These are phyloP conservation scores for Cerastis rubricosa DNA, from an alignment of 2,888 invertebrate species.

Conservation along the genomic window DNA sequence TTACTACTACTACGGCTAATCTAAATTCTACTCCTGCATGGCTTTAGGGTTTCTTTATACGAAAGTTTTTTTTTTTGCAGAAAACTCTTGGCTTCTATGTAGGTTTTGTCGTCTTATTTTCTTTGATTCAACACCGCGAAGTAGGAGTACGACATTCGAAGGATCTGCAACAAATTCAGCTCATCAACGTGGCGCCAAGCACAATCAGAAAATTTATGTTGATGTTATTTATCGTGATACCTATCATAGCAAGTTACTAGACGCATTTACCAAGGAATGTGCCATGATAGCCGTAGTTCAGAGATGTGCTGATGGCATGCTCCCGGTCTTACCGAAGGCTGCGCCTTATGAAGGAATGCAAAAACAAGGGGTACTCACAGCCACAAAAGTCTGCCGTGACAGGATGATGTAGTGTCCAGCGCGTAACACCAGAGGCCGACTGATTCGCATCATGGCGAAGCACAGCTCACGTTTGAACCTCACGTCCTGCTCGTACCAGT, in stretches of 20 bases:
- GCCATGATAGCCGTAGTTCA: not conserved
- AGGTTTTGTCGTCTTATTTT: slow-evolving; percentile 19
- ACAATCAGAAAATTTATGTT: not conserved
- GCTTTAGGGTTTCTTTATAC: not conserved
- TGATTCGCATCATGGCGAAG: slow-evolving; percentile 87
- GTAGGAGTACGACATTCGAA: slow-evolving; percentile 86
- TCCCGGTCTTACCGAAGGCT: not conserved
- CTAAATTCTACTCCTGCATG: not conserved
- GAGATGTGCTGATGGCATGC: not conserved
- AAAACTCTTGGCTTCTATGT: not conserved
- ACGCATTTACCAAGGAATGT: not conserved
- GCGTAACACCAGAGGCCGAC: slow-evolving; percentile 82
- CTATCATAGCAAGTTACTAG: not conserved
- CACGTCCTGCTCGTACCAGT: slow-evolving; percentile 89
- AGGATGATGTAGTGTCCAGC: slow-evolving; percentile 88
- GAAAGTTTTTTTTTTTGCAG: not conserved
- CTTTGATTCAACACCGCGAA: slow-evolving; percentile 83
- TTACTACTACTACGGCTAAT: not conserved
- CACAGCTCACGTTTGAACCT: slow-evolving; percentile 84
- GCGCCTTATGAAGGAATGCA: not conserved
- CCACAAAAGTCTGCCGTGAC: slow-evolving; percentile 87
- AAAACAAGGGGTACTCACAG: slow-evolving; percentile 75
- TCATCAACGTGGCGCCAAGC: not conserved
- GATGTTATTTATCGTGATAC: not conserved
- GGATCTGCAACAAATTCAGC: slow-evolving; percentile 75